Base-by-base conservation (phyloP, 2,797 vertebrate species). In the Liparis tanakae region DNA sequence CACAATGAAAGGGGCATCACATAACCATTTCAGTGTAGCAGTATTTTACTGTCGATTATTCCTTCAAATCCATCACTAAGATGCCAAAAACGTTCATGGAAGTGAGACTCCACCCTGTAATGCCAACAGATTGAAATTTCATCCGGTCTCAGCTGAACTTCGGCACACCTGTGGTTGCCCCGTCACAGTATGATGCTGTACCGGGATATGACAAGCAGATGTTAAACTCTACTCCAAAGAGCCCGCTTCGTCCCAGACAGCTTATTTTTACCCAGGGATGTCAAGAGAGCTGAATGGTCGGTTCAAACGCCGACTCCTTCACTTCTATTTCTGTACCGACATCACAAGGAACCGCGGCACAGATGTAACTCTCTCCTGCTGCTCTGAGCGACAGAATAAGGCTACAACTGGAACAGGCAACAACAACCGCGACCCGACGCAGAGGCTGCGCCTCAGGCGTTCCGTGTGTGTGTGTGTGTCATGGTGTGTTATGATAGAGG, bases 351-450 rank as follows among this genome's bases (percentile, higher is more conserved):
- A 81, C 72, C 44, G 14, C 20, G 54, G 81, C 85, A 80, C 91
- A 88, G 88, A 90, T 89, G 89, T 76, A 88, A 66, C 67, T 74
- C 82, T 76, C 80, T 85, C 85, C 87, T 73, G 85, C 85, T 79
- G 89, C 89, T 89, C 82, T 82, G 92, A 92, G 87, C 85, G 89
- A 92, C 91, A 92, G 89, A 92, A 91, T 91, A 90, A 88, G 88
- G 92, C 90, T 92, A 82, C 61, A 54, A 67, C 84, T 74, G 75
- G 78, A 89, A 85, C 84, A 83, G 79, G 76, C 79, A 78, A 83
- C 84, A 87, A 85, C 88, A 85, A 53, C 77, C 74, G 41, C 53
- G 34, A 85, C 75, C 83, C 81, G 79, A 88, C 83, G 60, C 79
- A 0, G 51, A 79, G 76, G 82, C 81, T 79, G 72, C 4, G 77